These are phyloP conservation scores for Callaeas wilsoni DNA, from an alignment of 2,113 vertebrate species.

Conservation along the genomic window DNA sequence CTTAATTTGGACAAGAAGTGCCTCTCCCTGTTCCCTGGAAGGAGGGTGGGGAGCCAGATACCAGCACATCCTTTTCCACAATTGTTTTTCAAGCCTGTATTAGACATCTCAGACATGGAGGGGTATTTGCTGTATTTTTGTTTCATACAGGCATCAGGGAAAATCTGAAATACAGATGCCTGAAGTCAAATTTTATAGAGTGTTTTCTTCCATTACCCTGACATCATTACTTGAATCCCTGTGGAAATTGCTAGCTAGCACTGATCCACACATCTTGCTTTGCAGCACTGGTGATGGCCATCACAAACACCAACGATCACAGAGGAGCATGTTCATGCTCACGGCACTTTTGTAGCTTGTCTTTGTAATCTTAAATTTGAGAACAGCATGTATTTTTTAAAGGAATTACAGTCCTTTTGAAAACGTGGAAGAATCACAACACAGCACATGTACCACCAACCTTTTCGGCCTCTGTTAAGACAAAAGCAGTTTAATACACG, in stretches of 20 bases:
- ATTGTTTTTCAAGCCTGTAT: background rate
- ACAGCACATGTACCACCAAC: rapidly evolving
- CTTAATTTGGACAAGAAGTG: conserved; percentile 25
- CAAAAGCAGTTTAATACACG: background rate
- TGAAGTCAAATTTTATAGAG: background rate
- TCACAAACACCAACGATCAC: background rate
- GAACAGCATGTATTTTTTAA: background rate
- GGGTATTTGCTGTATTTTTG: background rate
- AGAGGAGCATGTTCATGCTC: background rate
- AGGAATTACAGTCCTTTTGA: background rate
- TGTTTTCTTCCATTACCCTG: background rate
- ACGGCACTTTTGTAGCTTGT: background rate
- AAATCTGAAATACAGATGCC: background rate
- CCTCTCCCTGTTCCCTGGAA: conserved; percentile 48
- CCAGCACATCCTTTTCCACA: conserved; percentile 4
- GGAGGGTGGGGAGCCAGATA: conserved; percentile 27
- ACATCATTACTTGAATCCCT: background rate
- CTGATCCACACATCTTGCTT: background rate
- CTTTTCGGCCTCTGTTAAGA: background rate
- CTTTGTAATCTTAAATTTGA: background rate
- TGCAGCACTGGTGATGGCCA: background rate
- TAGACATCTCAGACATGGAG: background rate
- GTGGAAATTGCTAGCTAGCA: background rate
- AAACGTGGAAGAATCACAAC: background rate
- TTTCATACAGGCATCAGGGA: background rate